phyloP scores from a whole-genome alignment of 2,797 vertebrate genomes.

The Pseudochaenichthys georgianus region DNA sequence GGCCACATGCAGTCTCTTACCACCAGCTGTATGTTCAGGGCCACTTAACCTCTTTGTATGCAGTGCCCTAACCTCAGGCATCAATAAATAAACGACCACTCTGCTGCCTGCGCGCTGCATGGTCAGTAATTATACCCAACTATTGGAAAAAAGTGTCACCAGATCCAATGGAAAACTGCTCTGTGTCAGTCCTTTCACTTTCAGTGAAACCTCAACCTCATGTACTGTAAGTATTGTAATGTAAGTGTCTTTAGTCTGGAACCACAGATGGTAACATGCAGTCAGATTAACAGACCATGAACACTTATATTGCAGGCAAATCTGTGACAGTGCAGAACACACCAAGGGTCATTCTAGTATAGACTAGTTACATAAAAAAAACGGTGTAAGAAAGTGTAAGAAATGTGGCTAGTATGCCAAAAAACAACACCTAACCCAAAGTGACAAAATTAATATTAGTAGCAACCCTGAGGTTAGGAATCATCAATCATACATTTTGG shows the following conservation, averaged over 20 bases:
- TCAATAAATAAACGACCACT: slow-evolving; percentile 81
- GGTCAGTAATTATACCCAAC: slow-evolving; percentile 77
- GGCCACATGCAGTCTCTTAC: slow-evolving; percentile 26
- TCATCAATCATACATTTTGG: slow-evolving; percentile 38
- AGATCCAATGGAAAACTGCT: slow-evolving; percentile 44
- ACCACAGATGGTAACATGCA: not conserved
- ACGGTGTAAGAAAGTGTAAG: not conserved
- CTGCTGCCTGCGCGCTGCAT: slow-evolving; percentile 44
- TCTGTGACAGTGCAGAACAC: not conserved
- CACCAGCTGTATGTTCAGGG: slow-evolving; percentile 39
- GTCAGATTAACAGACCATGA: not conserved
- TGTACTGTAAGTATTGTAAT: no score
- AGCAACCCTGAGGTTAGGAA: not conserved
- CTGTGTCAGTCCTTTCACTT: slow-evolving; percentile 54
- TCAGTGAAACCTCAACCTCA: slow-evolving; percentile 35
- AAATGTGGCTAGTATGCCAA: not conserved
- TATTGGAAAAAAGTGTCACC: slow-evolving; percentile 61
- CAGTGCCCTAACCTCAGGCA: slow-evolving; percentile 47
- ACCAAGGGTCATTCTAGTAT: not conserved
- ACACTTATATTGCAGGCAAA: not conserved
- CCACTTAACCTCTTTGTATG: slow-evolving; percentile 72
- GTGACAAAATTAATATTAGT: no score
- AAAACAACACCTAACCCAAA: not conserved
- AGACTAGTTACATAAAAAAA: no score
- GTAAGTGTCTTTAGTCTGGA: not conserved